Percentiles rank a stretch among this genome's conserved stretches.
phyloP scores from a whole-genome alignment of 2,888 invertebrate species.

The Stenoptilia bipunctidactyla region DNA sequence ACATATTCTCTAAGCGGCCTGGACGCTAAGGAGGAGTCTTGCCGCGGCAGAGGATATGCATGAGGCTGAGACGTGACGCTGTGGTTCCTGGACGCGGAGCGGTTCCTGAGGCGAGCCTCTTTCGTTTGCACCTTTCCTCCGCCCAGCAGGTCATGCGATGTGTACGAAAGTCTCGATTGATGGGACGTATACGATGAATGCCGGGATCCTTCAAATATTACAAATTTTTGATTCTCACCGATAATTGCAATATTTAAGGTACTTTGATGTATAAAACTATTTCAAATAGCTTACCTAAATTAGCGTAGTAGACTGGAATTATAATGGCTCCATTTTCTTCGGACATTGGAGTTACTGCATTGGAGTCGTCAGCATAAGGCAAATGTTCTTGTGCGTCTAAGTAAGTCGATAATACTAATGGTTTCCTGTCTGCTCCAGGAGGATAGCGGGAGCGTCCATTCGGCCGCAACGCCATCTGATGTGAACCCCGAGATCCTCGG shows the following conservation, averaged over 20 bases:
- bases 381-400: constrained; percentile 95
- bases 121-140: constrained; percentile 85
- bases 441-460: constrained; percentile 86
- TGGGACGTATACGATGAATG: constrained; percentile 97
- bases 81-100: constrained; percentile 79
- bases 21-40: constrained; percentile 70
- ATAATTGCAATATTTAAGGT: too few relatives aligned
- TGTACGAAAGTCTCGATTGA: constrained; percentile 92
- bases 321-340: constrained; percentile 97
- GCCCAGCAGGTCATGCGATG: constrained; percentile 91
- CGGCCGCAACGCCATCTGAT: constrained; percentile 87
- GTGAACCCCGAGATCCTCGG: constrained; percentile 90
- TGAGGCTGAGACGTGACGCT: constrained; percentile 74
- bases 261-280: too few relatives aligned
- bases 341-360: constrained; percentile 97
- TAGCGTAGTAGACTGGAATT: constrained; percentile 90
- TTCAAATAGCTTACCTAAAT: constrained; percentile 74
- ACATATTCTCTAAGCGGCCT: constrained; percentile 82
- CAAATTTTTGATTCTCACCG: too few relatives aligned
- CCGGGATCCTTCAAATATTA: constrained; percentile 76
- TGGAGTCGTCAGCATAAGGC: constrained; percentile 97
- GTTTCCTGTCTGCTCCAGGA: constrained; percentile 90
- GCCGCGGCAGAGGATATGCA: constrained; percentile 57
- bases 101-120: constrained; percentile 83
- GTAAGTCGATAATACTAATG: constrained; percentile 93